phyloP scores from a whole-genome alignment of 2,888 invertebrate genomes.

The Caenorhabditis afra region DNA sequence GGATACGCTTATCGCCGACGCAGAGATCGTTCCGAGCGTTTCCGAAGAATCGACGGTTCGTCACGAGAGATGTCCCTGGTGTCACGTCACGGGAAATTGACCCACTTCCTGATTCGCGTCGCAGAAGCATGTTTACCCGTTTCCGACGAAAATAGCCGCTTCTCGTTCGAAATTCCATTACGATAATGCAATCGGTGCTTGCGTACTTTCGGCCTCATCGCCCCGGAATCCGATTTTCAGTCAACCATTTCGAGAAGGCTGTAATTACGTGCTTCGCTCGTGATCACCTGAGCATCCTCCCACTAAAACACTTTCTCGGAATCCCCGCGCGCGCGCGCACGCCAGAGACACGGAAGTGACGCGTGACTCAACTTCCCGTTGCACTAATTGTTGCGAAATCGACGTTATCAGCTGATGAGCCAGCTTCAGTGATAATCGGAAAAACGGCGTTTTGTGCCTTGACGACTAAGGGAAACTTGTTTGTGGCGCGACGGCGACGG shows the following conservation, averaged over 20 bases:
- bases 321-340: not conserved
- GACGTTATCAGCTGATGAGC: not conserved
- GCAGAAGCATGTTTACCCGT: not conserved
- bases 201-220: constrained; percentile 4
- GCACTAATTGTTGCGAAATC: constrained; percentile 1
- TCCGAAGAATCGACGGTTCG: no score
- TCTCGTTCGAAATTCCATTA: constrained; percentile 51
- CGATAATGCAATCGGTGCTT: constrained; percentile 31
- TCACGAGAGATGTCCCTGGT: no score
- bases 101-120: not conserved
- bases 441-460: no score
- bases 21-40: no score
- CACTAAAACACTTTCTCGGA: constrained; percentile 32
- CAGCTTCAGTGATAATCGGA: no score
- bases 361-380: not conserved
- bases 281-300: constrained; percentile 22
- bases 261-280: constrained; percentile 6
- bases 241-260: not conserved
- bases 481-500: constrained; percentile 6
- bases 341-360: no score
- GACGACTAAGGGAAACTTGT: constrained; percentile 16
- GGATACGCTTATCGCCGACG: no score
- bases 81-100: no score
- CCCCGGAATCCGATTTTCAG: constrained; percentile 19
- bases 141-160: constrained; percentile 28